Percentiles rank a stretch among this genome's conserved stretches.
These are phyloP conservation scores for Mystacides longicornis DNA, from an alignment of 2,888 invertebrate species.

Conservation along the genomic window DNA sequence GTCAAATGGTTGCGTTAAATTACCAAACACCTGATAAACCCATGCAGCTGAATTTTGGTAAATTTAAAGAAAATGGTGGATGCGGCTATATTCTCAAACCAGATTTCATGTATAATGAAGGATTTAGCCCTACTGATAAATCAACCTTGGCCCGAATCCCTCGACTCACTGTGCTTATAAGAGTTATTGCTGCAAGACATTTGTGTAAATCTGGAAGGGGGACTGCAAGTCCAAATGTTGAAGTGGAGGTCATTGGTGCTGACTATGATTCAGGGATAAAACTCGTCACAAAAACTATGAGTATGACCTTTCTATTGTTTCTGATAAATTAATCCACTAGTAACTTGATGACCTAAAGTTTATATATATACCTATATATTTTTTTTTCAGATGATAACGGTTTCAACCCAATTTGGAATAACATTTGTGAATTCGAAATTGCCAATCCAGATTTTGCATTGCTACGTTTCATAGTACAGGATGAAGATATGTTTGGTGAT, in stretches of 20 bases:
- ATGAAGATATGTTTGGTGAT: conserved; percentile 97
- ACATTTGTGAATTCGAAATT: conserved; percentile 75
- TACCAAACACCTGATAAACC: conserved; percentile 93
- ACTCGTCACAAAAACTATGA: conserved; percentile 75
- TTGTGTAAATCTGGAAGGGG: conserved; percentile 77
- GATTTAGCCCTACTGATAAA: conserved; percentile 71
- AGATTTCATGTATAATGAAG: conserved; percentile 74
- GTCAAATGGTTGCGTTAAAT: conserved; percentile 96
- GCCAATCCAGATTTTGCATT: conserved; percentile 77
- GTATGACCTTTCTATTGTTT: conserved; percentile 44
- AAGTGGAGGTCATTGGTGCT: conserved; percentile 84
- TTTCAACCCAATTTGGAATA: conserved; percentile 89
- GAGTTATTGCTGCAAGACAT: conserved; percentile 85
- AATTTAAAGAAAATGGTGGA: conserved; percentile 84
- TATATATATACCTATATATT: too few species aligned
- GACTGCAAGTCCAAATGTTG: conserved; percentile 83
- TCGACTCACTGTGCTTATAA: conserved; percentile 59
- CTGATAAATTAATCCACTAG: background rate
- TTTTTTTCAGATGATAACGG: conserved; percentile 75
- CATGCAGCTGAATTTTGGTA: conserved; percentile 94
- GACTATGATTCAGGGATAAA: conserved; percentile 80
- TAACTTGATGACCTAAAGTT: too few species aligned
- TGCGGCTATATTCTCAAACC: conserved; percentile 93
- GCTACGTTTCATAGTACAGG: conserved; percentile 81
- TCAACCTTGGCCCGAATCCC: conserved; percentile 51